A percentile compares a stretch with the other conserved stretches of the same genome.
phyloP scores from a whole-genome alignment of 2,888 invertebrate genomes.

The Trissoscelio sp. region DNA sequence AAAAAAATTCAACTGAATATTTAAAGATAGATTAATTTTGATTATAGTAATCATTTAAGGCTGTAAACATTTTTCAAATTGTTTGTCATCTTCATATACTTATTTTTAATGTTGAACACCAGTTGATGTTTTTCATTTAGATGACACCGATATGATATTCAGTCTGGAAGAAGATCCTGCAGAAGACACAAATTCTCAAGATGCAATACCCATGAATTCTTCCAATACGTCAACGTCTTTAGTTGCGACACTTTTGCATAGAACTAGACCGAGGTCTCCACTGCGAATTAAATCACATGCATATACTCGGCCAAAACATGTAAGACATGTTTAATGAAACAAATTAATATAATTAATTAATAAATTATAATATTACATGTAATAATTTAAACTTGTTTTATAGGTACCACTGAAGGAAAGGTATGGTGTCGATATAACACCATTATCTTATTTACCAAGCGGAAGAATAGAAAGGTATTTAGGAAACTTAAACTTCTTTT shows the following conservation, averaged over 20 bases:
- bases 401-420: constrained; percentile 84
- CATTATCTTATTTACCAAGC: constrained; percentile 91
- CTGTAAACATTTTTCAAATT: background rate
- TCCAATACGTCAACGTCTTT: constrained; percentile 55
- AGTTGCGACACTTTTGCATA: constrained; percentile 80
- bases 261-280: constrained; percentile 85
- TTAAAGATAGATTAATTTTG: too few species aligned
- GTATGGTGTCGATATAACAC: constrained; percentile 91
- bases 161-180: constrained; percentile 91
- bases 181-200: constrained; percentile 74
- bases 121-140: constrained; percentile 75
- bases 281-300: constrained; percentile 81
- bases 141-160: constrained; percentile 92
- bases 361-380: background rate
- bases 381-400: background rate
- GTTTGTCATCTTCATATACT: background rate
- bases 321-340: constrained; percentile 33
- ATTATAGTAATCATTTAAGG: too few species aligned
- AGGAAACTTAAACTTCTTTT: constrained; percentile 96
- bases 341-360: background rate
- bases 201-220: constrained; percentile 10
- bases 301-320: constrained; percentile 80
- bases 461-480: constrained; percentile 91
- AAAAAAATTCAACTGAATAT: too few species aligned
- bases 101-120: background rate